Evolutionary conservation across 2,113 vertebrate species (phyloP), one percentile per base, ranked within the genome.

Genomic region (Ardeotis arabs): DNA sequence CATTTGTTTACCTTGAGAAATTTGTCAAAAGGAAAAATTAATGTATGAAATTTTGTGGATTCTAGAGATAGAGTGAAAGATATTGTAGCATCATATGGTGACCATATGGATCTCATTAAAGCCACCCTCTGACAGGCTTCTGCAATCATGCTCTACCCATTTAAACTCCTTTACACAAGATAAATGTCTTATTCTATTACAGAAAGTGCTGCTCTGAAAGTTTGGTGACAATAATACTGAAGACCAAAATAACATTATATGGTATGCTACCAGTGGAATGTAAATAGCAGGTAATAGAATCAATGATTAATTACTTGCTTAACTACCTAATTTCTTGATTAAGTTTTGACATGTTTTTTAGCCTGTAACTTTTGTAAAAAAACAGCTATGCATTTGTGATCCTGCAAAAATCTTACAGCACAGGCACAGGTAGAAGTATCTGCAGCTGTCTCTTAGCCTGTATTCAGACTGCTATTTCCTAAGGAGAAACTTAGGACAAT

Each of bases 71-170:
- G 27, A 91, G 22, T 18, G 58, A 44, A 83, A 53, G 56, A 84
- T 39, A 53, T 25, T 58, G 9, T 52, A 84, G 27, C 66, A 87
- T 96, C 89, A 87, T 84, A 93, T 80, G 76, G 81, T 10, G n/a
- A 66, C 68, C 93, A 93, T 85, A 84, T 87, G 94, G 39, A 72
- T 86, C 59, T 75, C 39, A 80, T 97, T 95, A 85, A 97, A 97
- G 59, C 25, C 49, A 64, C 59, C 60, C 15, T 86, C 53, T 82
- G 86, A 88, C 55, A 60, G 64, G 28, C 70, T 92, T 35, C 67
- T 68, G 53, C 28, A 93, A 53, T 93, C 70, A 49, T 37, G 21
- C 5, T 85, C 45, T 88, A 86, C 19, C 45, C 55, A 45, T 91
- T 96, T 78, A 70, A 93, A 90, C 19, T 92, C 28, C 41, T 95